Evolutionary conservation across 1,140 invertebrate genomes (phyloP).

Genomic region (Battus philenor): DNA sequence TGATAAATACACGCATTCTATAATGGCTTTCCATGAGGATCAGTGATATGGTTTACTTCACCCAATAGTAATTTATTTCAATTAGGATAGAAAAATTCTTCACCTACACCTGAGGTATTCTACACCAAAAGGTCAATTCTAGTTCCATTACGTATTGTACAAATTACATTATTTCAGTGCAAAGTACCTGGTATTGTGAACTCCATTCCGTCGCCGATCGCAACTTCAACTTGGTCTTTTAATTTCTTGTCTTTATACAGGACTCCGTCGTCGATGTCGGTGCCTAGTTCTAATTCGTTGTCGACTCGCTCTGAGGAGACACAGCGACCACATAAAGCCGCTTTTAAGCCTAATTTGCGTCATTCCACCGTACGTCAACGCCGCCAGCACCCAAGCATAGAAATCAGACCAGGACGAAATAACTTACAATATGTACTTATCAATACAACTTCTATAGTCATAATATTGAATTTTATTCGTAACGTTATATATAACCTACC

Average conservation of each 20-base stretch:
- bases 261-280: conserved; percentile 88
- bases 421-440: conserved; percentile 18
- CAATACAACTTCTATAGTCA: conserved; percentile 13
- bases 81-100: too few species aligned
- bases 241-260: conserved; percentile 91
- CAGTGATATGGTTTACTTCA: too few species aligned
- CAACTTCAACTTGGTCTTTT: conserved; percentile 91
- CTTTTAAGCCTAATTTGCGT: conserved; percentile 72
- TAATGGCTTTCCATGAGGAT: too few species aligned
- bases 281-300: conserved; percentile 79
- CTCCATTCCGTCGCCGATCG: conserved; percentile 93
- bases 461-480: conserved; percentile 7
- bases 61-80: too few species aligned
- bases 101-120: too few species aligned
- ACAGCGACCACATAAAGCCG: conserved; percentile 78
- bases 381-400: conserved; percentile 67
- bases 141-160: too few species aligned
- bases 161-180: neutral
- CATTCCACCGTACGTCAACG: conserved; percentile 44
- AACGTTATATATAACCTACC: too few species aligned
- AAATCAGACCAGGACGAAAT: conserved; percentile 62
- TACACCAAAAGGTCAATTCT: too few species aligned
- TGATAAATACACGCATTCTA: too few species aligned
- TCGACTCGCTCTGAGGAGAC: conserved; percentile 80
- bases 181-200: conserved; percentile 89